Evolutionary conservation across 2,113 vertebrate genomes (phyloP), one percentile per base, ranked within the genome.

Genomic region (Ascaphus truei): DNA sequence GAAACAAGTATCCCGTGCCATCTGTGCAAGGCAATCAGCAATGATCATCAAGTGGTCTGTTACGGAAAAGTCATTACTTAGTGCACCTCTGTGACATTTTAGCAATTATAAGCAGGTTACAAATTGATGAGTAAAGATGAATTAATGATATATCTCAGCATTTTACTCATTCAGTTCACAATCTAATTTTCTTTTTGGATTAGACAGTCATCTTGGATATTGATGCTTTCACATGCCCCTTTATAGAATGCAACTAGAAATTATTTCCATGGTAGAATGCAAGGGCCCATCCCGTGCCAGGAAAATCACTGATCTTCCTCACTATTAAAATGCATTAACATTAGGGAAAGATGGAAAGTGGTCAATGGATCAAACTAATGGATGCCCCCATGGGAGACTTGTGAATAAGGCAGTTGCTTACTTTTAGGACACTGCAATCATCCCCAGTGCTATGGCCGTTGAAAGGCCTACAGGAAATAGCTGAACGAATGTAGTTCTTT

Each of bases 1-100:
- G 10, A 23, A 41, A 57, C 51, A 43, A 67, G 64, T 57, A 50
- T 50, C 29, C 33, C 9, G 11, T 3, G 41, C 65, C 65, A 68
- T 68, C 65, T 68, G 65, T 58, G 31, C 65, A n/a, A 34, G 53
- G 55, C 53, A 68, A 68, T 68, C 65, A 68, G 65, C 37, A 22
- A 11, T 37, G 53, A 68, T 68, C 45, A 68, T 34, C 41, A 25
- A 59, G 22, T 26, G n/a, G 39, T 30, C 55, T 33, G 29, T 48
- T 15, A 57, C 37, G 39, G 33, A 58, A 56, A 58, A 55, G 65
- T 68, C 65, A 59, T 22, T 20, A 5, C 30, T 27, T 59, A 33
- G 27, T 29, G 65, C 56, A 26, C 53, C 41, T 68, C 53, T 59
- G 51, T 33, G 27, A 55, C 2, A 55, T 55, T 9, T 16, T 15